These are phyloP conservation scores for Acholoe squamosa DNA, from an alignment of 2,888 invertebrate genomes.

Conservation along the genomic window DNA sequence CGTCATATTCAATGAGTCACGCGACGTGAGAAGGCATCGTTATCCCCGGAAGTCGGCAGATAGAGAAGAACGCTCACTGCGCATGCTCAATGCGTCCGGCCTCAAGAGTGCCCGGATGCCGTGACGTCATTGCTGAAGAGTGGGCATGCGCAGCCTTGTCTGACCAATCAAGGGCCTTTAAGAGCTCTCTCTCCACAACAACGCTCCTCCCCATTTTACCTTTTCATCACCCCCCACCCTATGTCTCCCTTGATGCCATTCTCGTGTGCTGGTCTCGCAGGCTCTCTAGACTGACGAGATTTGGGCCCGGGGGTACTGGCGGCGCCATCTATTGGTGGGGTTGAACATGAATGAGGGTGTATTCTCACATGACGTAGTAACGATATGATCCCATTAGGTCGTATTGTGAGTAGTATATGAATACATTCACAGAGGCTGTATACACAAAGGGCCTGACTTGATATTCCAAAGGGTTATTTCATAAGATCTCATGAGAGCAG, in stretches of 20 bases:
- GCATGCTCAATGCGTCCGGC: constrained; percentile 10
- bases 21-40: not conserved
- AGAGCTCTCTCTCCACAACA: not conserved
- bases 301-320: not conserved
- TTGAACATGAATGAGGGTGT: not conserved
- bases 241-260: not conserved
- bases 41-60: constrained; percentile 18
- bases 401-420: not conserved
- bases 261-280: constrained; percentile 29
- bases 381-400: not conserved
- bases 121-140: not conserved
- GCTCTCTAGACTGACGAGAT: not conserved
- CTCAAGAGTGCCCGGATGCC: not conserved
- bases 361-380: not conserved
- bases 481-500: too few species aligned
- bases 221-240: too few species aligned
- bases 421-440: not conserved
- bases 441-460: not conserved
- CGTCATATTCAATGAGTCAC: not conserved
- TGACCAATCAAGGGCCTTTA: not conserved
- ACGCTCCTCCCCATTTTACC: too few species aligned
- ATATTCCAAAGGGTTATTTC: too few species aligned
- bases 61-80: constrained; percentile 3
- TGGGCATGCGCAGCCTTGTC: not conserved
- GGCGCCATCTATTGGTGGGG: not conserved